A percentile compares a stretch with the other conserved stretches of the same genome.
Conservation (phyloP, 2,113 vertebrate genomes). For the Ranitomeya imitator region DNA sequence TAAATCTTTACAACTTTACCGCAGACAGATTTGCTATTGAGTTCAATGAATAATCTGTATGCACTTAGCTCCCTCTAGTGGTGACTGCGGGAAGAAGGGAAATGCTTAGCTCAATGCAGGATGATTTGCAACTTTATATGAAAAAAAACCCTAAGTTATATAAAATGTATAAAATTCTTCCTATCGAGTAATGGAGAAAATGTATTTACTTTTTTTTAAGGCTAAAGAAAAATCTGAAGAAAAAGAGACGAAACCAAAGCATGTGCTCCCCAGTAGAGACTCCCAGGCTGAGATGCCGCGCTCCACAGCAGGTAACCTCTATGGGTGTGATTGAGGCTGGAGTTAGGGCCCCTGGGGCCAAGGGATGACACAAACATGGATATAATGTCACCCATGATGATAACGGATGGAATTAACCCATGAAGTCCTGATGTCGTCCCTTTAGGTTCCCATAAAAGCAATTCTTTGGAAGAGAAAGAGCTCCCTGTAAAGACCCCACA, state of each 20-base stretch:
- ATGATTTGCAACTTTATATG: too few species aligned
- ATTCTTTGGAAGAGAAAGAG: slow-evolving; percentile 59
- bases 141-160: too few species aligned
- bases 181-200: background rate
- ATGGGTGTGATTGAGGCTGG: background rate
- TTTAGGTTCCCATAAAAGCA: slow-evolving; percentile 60
- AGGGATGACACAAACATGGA: too few species aligned
- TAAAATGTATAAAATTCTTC: background rate
- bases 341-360: background rate
- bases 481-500: slow-evolving; percentile 55
- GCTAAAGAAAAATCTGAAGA: slow-evolving; percentile 76
- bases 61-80: too few species aligned
- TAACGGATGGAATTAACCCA: background rate
- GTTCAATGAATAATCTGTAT: too few species aligned
- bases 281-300: slow-evolving; percentile 69
- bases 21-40: too few species aligned
- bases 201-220: slow-evolving; percentile 53
- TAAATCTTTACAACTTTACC: too few species aligned
- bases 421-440: slow-evolving; percentile 45
- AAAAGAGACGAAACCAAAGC: slow-evolving; percentile 70
- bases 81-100: too few species aligned
- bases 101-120: too few species aligned
- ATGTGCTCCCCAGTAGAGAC: slow-evolving; percentile 64
- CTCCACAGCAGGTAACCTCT: slow-evolving; percentile 65
- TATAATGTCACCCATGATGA: too few species aligned